phyloP scores from a whole-genome alignment of 2,113 vertebrate genomes.

The Corythaeola cristata region DNA sequence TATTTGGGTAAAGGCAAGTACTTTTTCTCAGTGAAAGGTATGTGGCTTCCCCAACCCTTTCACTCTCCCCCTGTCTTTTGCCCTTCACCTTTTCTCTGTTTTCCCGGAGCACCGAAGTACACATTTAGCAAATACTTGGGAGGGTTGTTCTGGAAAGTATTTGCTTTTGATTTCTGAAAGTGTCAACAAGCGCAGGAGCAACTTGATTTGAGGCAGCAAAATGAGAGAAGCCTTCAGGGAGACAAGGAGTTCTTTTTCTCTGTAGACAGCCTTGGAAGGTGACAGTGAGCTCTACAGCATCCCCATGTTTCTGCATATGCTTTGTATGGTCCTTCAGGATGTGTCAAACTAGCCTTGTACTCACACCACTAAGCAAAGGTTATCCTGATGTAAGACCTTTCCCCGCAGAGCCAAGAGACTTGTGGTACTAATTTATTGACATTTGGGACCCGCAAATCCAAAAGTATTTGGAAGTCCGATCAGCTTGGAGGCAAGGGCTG shows the following conservation, averaged over 20 bases:
- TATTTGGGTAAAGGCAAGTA: not conserved
- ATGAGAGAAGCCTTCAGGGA: not conserved
- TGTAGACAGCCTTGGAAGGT: not conserved
- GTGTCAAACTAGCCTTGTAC: no score
- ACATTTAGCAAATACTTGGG: not conserved
- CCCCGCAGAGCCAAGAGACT: not conserved
- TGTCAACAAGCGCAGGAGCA: not conserved
- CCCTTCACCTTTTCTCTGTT: not conserved
- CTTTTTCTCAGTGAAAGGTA: not conserved
- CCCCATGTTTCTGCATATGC: not conserved
- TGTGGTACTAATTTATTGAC: not conserved
- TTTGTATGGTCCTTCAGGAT: not conserved
- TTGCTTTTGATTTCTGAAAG: not conserved
- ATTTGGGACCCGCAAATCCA: not conserved
- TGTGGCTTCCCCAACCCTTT: not conserved
- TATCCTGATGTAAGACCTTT: not conserved
- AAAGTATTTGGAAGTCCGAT: not conserved
- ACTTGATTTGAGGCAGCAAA: not conserved
- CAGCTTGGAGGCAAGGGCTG: not conserved
- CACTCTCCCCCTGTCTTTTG: not conserved
- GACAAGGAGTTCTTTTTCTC: not conserved
- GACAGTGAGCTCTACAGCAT: not conserved
- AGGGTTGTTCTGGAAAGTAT: not conserved
- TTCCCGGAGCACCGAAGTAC: not conserved
- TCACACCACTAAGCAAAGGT: not conserved